Base-by-base conservation (phyloP, 2,888 invertebrate species). In the Tipula vernalis region DNA sequence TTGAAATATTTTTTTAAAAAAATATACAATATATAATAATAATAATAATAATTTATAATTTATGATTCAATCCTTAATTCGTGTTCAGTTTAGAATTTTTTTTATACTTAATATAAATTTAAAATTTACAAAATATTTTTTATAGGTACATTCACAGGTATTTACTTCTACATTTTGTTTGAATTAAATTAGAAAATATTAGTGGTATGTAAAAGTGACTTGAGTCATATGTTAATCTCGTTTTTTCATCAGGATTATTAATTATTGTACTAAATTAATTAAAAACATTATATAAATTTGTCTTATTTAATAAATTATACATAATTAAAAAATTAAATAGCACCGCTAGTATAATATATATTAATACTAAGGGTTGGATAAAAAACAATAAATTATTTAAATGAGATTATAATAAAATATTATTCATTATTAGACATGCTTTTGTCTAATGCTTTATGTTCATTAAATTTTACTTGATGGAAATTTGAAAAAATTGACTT, bases 121-220 rank as follows among this genome's bases (percentile, higher is more conserved):
- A 15, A 51, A 51, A 51, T 51, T 15, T 51, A 51, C 15, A 51
- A 28, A 71, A 44, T 44, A 12, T 44, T 10, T 44, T 28, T 28
- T n/a, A 71, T 71, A 71, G 71, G 71, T 71, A 71, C 71, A 71
- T 71, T 71, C 71, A 71, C 71, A 71, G 71, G 71, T 71, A 71
- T 10, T 71, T 10, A 71, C 5, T 71, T 71, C 71, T 71, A 28
- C 28, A 39, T n/a, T 57, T 44, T 71, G 10, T 71, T 71, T 51
- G 10, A 71, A 71, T 28, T 71, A 71, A 28, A 28, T 71, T 10
- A 28, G 28, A 71, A 71, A 71, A 28, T 10, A 39, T 71, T 71
- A 71, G 5, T 71, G 28, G 71, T 71, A 71, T 71, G 71, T 71
- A 71, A 71, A 71, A 71, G 71, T 71, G 28, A 71, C 28, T 71